Percentiles rank a stretch among this genome's conserved stretches.
phyloP scores from a whole-genome alignment of 2,888 invertebrate genomes.

The Pristionchus arcanus region DNA sequence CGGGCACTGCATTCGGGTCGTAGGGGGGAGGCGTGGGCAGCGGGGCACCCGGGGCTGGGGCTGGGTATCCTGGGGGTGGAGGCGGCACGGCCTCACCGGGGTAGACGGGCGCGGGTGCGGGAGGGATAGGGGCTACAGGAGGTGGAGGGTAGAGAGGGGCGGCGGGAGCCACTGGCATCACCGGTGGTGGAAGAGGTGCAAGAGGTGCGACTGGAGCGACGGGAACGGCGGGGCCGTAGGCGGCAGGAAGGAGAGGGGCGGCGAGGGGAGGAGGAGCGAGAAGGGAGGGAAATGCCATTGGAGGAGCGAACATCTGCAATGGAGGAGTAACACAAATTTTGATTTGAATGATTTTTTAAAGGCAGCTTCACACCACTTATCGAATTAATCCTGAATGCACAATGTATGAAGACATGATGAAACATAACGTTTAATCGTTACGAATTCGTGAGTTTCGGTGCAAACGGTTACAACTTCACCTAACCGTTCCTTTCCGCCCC shows the following conservation, averaged over 20 bases:
- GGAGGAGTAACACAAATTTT: neutral
- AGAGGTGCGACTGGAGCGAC: conserved; percentile 44
- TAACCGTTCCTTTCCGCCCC: too few species aligned
- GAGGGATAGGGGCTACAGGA: conserved; percentile 57
- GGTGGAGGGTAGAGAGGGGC: conserved; percentile 53
- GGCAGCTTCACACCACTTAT: neutral
- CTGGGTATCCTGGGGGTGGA: conserved; percentile 62
- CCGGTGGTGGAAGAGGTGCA: conserved; percentile 33
- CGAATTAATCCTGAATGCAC: neutral
- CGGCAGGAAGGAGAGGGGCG: neutral
- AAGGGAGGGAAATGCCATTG: neutral
- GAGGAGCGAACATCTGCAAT: neutral
- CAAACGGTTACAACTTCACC: too few species aligned
- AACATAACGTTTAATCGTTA: neutral
- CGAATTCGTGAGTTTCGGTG: too few species aligned
- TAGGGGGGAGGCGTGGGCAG: conserved; percentile 19
- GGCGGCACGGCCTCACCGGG: conserved; percentile 61
- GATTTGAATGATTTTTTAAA: neutral
- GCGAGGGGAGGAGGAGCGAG: neutral
- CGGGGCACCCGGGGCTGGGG: conserved; percentile 57
- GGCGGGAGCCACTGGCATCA: conserved; percentile 40
- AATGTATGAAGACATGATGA: neutral
- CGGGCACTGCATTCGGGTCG: neutral
- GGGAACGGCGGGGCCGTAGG: conserved; percentile 36
- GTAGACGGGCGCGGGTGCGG: conserved; percentile 60